These are phyloP conservation scores for Tetragonisca angustula DNA, from an alignment of 2,888 invertebrate species.

Conservation along the genomic window DNA sequence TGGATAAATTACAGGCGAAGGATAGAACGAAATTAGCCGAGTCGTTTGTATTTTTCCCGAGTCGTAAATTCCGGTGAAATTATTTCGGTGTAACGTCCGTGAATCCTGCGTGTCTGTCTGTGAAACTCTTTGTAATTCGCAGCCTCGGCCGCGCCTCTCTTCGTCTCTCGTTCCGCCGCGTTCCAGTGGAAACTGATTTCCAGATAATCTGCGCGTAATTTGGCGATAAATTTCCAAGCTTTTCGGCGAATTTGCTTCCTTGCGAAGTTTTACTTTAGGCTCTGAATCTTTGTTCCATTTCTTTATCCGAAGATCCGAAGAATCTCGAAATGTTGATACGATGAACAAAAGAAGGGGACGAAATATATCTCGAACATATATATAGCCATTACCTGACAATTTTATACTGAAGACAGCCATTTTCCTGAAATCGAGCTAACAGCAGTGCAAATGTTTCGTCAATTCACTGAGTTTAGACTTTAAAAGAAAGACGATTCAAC, in stretches of 20 bases:
- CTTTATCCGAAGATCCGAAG: not conserved
- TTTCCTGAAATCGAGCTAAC: not conserved
- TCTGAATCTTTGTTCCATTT: too few relatives aligned
- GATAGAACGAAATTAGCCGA: slow-evolving; percentile 53
- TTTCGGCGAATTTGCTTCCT: not conserved
- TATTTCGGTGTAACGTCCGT: slow-evolving; percentile 18
- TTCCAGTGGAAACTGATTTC: not conserved
- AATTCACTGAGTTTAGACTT: not conserved
- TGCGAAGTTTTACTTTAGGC: not conserved
- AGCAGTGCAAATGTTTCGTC: not conserved
- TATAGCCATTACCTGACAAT: not conserved
- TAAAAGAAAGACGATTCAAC: not conserved
- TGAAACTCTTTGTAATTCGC: slow-evolving; percentile 15
- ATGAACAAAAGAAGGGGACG: not conserved
- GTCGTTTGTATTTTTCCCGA: slow-evolving; percentile 51
- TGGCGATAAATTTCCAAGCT: not conserved
- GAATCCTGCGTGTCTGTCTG: not conserved
- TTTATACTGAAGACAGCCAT: not conserved
- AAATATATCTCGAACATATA: not conserved
- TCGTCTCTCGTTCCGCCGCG: not conserved
- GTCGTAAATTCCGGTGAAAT: slow-evolving; percentile 46
- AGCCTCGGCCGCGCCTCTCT: not conserved
- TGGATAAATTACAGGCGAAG: slow-evolving; percentile 42
- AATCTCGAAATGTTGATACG: not conserved
- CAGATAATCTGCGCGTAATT: not conserved